These are phyloP conservation scores for Ciona savignyi DNA, from an alignment of 23 tunicate species.

Conservation along the genomic window DNA sequence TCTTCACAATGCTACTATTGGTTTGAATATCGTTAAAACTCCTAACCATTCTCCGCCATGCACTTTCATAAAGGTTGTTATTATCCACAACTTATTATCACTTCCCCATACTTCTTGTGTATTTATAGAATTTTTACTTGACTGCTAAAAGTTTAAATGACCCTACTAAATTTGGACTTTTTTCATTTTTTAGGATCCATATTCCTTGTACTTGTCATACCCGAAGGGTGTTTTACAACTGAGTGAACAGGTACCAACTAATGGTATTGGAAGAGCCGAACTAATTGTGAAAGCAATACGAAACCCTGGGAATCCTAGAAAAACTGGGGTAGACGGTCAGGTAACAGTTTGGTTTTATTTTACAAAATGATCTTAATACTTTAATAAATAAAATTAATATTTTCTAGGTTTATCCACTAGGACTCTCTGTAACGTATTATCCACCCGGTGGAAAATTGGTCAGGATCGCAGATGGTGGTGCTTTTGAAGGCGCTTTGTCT, in stretches of 20 bases:
- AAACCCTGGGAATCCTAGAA: constrained; percentile 33
- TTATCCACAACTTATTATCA: too few relatives aligned
- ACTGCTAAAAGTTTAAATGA: too few relatives aligned
- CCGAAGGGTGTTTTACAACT: background rate
- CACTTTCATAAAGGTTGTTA: background rate
- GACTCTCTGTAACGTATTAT: background rate
- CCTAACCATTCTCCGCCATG: background rate
- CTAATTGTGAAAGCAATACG: constrained; percentile 17
- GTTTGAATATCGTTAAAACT: background rate
- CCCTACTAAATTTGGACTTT: too few relatives aligned
- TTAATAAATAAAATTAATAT: too few relatives aligned
- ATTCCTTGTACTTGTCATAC: background rate
- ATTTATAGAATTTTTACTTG: too few relatives aligned
- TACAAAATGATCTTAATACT: too few relatives aligned
- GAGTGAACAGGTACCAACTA: constrained; percentile 2
- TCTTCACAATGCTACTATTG: constrained; percentile 12
- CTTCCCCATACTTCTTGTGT: too few relatives aligned
- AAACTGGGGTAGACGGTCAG: constrained; percentile 40
- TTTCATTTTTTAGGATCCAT: background rate
- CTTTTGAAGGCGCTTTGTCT: background rate
- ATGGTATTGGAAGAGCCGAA: constrained; percentile 16
- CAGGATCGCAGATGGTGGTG: background rate
- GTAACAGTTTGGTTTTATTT: constrained; percentile 2
- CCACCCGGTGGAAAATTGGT: background rate
- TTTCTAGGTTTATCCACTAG: background rate